phyloP scores from a whole-genome alignment of 2,113 vertebrate species.

The mouse (Mus musculus) region GRCm39 chr1:26647001-26647500 shows the following conservation, averaged over 20 bases:
- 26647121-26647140: neutral
- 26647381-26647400: neutral
- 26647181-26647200: rapidly evolving
- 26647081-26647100: neutral
- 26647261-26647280: neutral
- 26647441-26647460: neutral
- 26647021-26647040: no score
- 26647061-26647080: neutral
- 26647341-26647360: neutral
- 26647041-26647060: no score
- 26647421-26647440: neutral
- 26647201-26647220: neutral
- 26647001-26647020: neutral
- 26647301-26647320: neutral
- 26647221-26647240: neutral
- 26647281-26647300: neutral
- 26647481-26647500: neutral
- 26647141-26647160: neutral
- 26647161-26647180: neutral
- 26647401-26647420: neutral
- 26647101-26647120: no score
- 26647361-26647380: neutral
- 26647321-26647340: neutral
- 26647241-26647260: neutral
- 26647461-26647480: neutral